Percentiles rank a stretch among this genome's conserved stretches.
phyloP scores from a whole-genome alignment of 64 coral and sea anemone genomes.

The Platygyra sinensis region DNA sequence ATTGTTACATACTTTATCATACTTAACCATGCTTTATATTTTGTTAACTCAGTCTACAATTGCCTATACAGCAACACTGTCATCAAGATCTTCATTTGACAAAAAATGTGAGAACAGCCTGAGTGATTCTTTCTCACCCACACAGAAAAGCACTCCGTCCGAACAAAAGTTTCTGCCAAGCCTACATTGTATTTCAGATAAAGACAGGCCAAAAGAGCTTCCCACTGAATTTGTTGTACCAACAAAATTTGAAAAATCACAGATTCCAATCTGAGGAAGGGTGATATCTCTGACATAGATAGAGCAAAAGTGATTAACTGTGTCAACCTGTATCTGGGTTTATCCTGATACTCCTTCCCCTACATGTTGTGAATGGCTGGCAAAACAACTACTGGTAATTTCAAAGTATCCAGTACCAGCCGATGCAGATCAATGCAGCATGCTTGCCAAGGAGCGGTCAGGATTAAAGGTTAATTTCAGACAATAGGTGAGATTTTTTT shows the following conservation, averaged over 20 bases:
- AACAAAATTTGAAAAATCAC: slow-evolving; percentile 29
- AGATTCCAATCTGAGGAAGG: slow-evolving; percentile 3
- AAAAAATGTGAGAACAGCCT: no score
- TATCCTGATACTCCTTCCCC: neutral
- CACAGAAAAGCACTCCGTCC: no score
- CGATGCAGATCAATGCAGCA: slow-evolving; percentile 6
- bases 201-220: no score
- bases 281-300: neutral
- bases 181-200: no score
- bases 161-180: no score
- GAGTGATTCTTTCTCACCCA: no score
- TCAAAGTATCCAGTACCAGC: slow-evolving; percentile 13
- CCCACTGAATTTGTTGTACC: slow-evolving; percentile 30
- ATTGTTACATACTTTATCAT: no score
- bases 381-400: slow-evolving; percentile 12
- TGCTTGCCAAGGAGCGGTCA: neutral
- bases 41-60: no score
- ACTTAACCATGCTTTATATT: no score
- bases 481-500: slow-evolving; percentile 14
- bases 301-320: slow-evolving; percentile 4
- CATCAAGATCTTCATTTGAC: no score
- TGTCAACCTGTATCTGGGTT: slow-evolving; percentile 10
- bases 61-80: no score
- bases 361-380: slow-evolving; percentile 17
- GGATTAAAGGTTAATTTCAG: neutral